Conservation (phyloP, 2,888 invertebrate species). For the Lamellibrachia satsuma region DNA sequence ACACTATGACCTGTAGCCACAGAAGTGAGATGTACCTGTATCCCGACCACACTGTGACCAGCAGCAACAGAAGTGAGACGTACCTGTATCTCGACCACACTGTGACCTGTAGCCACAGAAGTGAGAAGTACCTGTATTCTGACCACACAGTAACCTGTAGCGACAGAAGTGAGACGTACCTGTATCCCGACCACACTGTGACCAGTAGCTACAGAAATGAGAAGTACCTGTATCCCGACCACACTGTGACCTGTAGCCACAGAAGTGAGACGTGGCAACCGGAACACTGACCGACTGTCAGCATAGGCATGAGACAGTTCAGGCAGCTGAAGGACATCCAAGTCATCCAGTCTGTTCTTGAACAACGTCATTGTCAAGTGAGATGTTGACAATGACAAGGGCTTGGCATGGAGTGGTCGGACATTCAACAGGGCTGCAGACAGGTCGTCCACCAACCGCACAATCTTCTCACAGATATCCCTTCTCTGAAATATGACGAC, state of each 20-base stretch:
- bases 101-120: too few relatives aligned
- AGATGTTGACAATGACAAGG: neutral
- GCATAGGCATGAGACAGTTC: neutral
- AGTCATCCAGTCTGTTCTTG: neutral
- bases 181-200: too few relatives aligned
- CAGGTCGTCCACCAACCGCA: neutral
- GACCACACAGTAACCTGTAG: too few relatives aligned
- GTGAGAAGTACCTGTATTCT: too few relatives aligned
- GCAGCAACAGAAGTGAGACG: too few relatives aligned
- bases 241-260: neutral
- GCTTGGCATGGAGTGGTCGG: neutral
- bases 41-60: too few relatives aligned
- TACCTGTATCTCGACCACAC: too few relatives aligned
- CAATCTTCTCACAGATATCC: neutral
- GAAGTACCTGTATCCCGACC: neutral
- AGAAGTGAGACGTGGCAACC: neutral
- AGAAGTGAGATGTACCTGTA: too few relatives aligned
- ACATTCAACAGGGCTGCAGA: neutral
- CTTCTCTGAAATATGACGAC: neutral
- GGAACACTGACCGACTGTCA: neutral
- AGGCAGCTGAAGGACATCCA: neutral
- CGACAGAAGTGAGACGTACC: too few relatives aligned
- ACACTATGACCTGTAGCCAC: too few relatives aligned
- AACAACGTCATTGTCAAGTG: neutral
- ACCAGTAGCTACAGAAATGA: too few relatives aligned